These are phyloP conservation scores for Mactromeris polynyma DNA, from an alignment of 2,888 invertebrate species.

Conservation along the genomic window DNA sequence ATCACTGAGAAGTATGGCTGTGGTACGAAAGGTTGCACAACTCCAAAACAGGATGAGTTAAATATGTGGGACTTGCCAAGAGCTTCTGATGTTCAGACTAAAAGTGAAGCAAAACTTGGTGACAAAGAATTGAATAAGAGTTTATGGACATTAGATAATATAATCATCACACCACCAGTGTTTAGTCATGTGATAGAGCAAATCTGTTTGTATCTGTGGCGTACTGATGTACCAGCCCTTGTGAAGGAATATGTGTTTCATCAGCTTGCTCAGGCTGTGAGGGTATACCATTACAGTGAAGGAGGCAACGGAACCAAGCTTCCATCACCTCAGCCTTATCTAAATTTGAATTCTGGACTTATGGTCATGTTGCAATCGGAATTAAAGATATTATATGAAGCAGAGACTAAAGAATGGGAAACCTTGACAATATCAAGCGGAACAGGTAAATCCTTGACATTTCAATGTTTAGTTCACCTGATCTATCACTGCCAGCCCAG, in stretches of 20 bases:
- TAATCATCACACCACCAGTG: conserved; percentile 82
- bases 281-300: conserved; percentile 83
- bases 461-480: neutral
- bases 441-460: conserved; percentile 47
- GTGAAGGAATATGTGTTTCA: conserved; percentile 86
- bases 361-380: conserved; percentile 83
- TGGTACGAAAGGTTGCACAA: conserved; percentile 79
- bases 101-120: conserved; percentile 33
- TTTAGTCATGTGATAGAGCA: conserved; percentile 84
- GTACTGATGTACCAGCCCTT: conserved; percentile 84
- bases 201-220: conserved; percentile 84
- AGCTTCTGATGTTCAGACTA: neutral
- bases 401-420: conserved; percentile 84
- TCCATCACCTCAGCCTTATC: conserved; percentile 75
- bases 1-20: conserved; percentile 83
- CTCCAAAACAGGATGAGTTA: conserved; percentile 62
- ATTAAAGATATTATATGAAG: conserved; percentile 83
- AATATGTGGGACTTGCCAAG: conserved; percentile 51
- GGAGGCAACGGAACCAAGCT: conserved; percentile 72
- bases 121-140: conserved; percentile 75
- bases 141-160: conserved; percentile 83
- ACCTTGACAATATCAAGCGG: conserved; percentile 78
- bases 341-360: conserved; percentile 79
- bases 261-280: conserved; percentile 84
- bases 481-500: neutral